A percentile compares a stretch with the other conserved stretches of the same genome.
These are phyloP conservation scores for Tipula unca DNA, from an alignment of 2,888 invertebrate genomes.

Conservation along the genomic window DNA sequence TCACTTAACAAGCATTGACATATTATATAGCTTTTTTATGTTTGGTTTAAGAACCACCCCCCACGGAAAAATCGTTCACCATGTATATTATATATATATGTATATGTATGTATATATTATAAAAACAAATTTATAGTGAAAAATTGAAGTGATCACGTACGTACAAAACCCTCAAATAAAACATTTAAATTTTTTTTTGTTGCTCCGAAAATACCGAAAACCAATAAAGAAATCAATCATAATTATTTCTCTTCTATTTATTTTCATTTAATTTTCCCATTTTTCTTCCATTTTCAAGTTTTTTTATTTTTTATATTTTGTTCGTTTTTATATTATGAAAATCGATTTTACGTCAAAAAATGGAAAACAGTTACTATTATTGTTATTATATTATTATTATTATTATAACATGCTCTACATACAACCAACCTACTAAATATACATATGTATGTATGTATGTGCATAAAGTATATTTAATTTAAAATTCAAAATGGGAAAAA, in stretches of 20 bases:
- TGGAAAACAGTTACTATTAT: not conserved
- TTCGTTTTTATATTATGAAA: not conserved
- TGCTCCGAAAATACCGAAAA: not conserved
- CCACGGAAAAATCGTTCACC: not conserved
- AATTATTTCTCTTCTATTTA: slow-evolving; percentile 8
- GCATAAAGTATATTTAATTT: not conserved
- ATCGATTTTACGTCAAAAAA: not conserved
- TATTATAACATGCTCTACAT: not conserved
- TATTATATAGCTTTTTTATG: not conserved
- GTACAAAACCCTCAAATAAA: not conserved
- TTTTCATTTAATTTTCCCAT: not conserved
- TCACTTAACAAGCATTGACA: not conserved
- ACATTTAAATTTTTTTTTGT: not conserved
- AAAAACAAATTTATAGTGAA: not conserved
- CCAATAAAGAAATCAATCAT: slow-evolving; percentile 14
- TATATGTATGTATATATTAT: not conserved
- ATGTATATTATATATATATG: no score
- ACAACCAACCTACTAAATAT: not conserved
- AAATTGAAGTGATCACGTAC: not conserved
- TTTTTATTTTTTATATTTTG: not conserved
- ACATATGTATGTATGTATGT: not conserved
- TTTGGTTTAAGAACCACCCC: not conserved
- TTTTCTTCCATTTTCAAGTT: not conserved
- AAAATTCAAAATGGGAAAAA: not conserved
- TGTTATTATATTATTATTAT: not conserved